Conservation (phyloP, 2,888 invertebrate genomes). For the Cryptus viduatorius region DNA sequence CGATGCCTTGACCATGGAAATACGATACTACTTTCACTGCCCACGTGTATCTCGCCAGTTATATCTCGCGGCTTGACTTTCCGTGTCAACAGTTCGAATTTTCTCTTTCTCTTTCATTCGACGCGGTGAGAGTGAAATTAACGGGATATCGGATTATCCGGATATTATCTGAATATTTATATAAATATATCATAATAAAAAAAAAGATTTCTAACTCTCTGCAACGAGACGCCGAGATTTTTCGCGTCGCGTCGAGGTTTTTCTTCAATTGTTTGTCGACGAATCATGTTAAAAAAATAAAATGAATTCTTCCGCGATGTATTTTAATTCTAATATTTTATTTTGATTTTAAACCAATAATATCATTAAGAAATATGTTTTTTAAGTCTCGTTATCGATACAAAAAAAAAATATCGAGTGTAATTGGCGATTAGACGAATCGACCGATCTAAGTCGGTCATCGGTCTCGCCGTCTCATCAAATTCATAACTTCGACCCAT, state of each 20-base stretch:
- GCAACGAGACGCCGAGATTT: too few relatives aligned
- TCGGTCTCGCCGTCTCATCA: conserved; percentile 31
- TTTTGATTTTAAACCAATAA: too few relatives aligned
- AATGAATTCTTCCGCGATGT: background rate
- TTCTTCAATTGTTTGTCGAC: background rate
- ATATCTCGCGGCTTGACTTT: conserved; percentile 51
- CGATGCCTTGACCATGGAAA: conserved; percentile 67
- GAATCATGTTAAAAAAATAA: background rate
- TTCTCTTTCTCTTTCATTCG: conserved; percentile 68
- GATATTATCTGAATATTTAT: background rate
- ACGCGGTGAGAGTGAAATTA: conserved; percentile 51
- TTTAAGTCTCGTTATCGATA: too few relatives aligned
- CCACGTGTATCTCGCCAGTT: conserved; percentile 57
- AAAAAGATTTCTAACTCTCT: background rate
- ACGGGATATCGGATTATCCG: conserved; percentile 5
- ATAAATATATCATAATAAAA: background rate
- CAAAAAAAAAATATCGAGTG: background rate
- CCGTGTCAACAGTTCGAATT: conserved; percentile 62
- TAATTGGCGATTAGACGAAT: background rate
- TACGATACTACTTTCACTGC: conserved; percentile 68
- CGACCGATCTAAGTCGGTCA: conserved; percentile 8
- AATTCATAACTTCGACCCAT: background rate
- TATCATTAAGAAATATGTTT: too few relatives aligned
- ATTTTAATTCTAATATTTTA: background rate
- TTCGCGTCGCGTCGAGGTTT: background rate